These are phyloP conservation scores for Chionis minor DNA, from an alignment of 2,113 vertebrate species.

Conservation along the genomic window DNA sequence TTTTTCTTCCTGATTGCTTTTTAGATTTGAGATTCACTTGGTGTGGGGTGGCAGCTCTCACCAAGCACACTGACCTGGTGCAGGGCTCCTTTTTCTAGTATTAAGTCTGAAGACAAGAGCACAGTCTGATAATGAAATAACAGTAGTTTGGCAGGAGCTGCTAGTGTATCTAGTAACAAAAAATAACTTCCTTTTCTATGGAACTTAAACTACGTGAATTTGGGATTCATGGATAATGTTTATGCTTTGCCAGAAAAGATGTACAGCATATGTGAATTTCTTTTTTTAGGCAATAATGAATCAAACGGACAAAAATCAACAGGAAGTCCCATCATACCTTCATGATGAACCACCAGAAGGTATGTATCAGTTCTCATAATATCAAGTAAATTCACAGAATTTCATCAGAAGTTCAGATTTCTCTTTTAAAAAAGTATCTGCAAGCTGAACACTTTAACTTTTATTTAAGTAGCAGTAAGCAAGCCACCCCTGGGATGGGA, in stretches of 20 bases:
- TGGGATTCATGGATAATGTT: not conserved
- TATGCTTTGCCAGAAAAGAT: not conserved
- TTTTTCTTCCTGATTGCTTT: not conserved
- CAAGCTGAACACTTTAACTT: not conserved
- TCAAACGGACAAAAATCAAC: constrained; percentile 83
- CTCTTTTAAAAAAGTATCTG: not conserved
- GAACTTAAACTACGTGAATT: not conserved
- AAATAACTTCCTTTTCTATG: not conserved
- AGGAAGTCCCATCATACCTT: constrained; percentile 83
- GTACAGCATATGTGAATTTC: not conserved
- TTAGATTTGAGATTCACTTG: not conserved
- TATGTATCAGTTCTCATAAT: constrained; percentile 53
- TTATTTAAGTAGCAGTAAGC: not conserved
- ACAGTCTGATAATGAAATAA: not conserved
- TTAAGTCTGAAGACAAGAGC: not conserved
- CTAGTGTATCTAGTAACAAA: not conserved
- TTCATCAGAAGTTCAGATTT: not conserved
- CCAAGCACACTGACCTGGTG: not conserved
- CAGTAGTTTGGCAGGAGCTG: not conserved
- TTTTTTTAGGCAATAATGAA: constrained; percentile 84
- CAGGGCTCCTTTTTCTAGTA: not conserved
- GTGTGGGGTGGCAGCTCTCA: not conserved
- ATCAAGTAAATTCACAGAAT: not conserved
- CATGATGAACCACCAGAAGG: constrained; percentile 85
- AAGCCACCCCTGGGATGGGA: not conserved